Conservation (phyloP, 1,140 invertebrate species). For the Drosophila seguyi region DNA sequence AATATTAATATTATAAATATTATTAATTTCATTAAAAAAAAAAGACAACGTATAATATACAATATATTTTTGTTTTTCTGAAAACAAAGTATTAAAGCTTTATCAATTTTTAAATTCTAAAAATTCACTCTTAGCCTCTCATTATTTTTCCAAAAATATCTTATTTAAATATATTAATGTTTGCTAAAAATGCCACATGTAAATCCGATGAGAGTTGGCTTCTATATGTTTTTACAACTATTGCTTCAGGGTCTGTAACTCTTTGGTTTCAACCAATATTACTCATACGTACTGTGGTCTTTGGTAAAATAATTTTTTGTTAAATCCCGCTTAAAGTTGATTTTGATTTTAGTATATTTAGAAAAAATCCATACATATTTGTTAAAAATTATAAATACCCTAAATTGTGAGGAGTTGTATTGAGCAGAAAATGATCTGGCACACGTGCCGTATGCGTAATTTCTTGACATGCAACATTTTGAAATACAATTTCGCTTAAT, state of each 20-base stretch:
- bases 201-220: background rate
- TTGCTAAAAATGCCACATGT: too few species aligned
- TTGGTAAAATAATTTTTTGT: too few species aligned
- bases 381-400: background rate
- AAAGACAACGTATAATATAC: too few species aligned
- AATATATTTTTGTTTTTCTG: too few species aligned
- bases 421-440: background rate
- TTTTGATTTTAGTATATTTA: background rate
- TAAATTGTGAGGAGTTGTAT: background rate
- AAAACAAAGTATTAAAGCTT: too few species aligned
- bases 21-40: too few species aligned
- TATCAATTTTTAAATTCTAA: too few species aligned
- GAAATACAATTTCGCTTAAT: background rate
- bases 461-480: background rate
- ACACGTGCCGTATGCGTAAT: slow-evolving; percentile 13
- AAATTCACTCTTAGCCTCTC: too few species aligned
- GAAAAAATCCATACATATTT: background rate
- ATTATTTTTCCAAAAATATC: background rate
- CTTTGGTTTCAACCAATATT: background rate
- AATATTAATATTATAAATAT: too few species aligned
- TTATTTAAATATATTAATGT: background rate
- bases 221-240: background rate
- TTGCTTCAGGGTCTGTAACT: background rate
- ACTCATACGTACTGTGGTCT: slow-evolving; percentile 7
- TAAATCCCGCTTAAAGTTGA: background rate